These are phyloP conservation scores for Phlogophora meticulosa DNA, from an alignment of 2,888 invertebrate genomes.

Conservation along the genomic window DNA sequence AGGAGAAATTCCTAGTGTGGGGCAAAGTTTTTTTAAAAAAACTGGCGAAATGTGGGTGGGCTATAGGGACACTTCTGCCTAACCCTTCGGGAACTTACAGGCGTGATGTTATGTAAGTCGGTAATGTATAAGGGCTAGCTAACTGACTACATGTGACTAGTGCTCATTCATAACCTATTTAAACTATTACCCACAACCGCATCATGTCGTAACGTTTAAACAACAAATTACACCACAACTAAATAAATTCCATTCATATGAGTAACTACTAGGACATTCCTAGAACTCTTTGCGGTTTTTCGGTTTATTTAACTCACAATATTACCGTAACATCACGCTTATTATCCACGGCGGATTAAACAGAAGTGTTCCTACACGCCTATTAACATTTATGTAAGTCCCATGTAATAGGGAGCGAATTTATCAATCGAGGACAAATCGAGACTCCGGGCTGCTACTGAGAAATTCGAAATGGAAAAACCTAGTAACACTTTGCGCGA, in stretches of 20 bases:
- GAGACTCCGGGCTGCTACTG: too few relatives aligned
- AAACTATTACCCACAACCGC: conserved; percentile 17
- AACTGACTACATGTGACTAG: conserved; percentile 11
- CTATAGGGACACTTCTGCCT: too few relatives aligned
- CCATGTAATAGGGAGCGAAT: too few relatives aligned
- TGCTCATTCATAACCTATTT: conserved; percentile 23
- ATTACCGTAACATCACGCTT: not conserved
- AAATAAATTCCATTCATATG: conserved; percentile 29
- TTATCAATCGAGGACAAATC: too few relatives aligned
- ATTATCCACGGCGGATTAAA: not conserved
- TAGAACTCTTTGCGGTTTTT: not conserved
- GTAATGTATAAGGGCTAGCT: not conserved
- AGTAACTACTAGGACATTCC: conserved; percentile 12
- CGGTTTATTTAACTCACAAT: not conserved
- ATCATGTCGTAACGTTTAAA: conserved; percentile 25
- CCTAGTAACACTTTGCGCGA: too few relatives aligned
- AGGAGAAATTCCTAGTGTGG: too few relatives aligned
- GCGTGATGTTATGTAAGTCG: not conserved
- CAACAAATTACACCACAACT: conserved; percentile 10
- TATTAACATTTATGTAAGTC: too few relatives aligned
- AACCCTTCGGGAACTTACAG: too few relatives aligned
- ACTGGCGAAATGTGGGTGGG: too few relatives aligned
- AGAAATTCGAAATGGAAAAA: too few relatives aligned
- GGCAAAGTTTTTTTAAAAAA: too few relatives aligned
- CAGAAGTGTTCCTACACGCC: too few relatives aligned